phyloP scores from a whole-genome alignment of 2,113 vertebrate genomes.

The Eonycteris spelaea region DNA sequence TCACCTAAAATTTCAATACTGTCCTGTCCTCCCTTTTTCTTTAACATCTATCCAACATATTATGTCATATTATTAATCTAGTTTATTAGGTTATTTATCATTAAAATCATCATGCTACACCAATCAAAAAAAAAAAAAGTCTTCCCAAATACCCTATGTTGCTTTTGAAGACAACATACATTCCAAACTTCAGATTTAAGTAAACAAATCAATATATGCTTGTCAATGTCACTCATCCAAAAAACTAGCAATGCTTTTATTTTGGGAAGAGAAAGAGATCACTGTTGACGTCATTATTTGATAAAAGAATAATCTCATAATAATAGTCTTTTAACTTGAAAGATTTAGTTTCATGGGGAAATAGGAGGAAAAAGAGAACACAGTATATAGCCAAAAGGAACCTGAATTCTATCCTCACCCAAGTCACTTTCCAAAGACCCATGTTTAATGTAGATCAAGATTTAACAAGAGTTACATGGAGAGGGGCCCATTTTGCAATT shows the following conservation, averaged over 20 bases:
- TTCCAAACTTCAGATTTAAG: slow-evolving; percentile 7
- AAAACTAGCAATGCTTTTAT: neutral
- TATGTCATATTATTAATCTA: neutral
- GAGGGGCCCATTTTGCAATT: neutral
- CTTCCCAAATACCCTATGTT: neutral
- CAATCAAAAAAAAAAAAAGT: neutral
- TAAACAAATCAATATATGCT: slow-evolving; percentile 2
- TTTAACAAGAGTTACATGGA: neutral
- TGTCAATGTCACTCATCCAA: neutral
- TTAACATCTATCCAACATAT: neutral
- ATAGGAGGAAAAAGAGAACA: neutral
- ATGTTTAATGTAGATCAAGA: neutral
- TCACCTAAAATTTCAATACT: neutral
- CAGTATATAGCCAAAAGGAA: neutral
- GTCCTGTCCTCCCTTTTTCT: neutral
- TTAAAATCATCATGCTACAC: neutral
- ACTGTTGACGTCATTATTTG: neutral
- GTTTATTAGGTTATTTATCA: neutral
- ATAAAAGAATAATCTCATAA: neutral
- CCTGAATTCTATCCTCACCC: neutral
- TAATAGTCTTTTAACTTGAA: neutral
- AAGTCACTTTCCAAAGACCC: neutral
- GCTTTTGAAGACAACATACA: neutral
- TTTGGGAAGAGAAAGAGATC: neutral
- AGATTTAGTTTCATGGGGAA: neutral